Conservation (phyloP, 2,797 vertebrate species). For the Neopelma chrysocephalum region DNA sequence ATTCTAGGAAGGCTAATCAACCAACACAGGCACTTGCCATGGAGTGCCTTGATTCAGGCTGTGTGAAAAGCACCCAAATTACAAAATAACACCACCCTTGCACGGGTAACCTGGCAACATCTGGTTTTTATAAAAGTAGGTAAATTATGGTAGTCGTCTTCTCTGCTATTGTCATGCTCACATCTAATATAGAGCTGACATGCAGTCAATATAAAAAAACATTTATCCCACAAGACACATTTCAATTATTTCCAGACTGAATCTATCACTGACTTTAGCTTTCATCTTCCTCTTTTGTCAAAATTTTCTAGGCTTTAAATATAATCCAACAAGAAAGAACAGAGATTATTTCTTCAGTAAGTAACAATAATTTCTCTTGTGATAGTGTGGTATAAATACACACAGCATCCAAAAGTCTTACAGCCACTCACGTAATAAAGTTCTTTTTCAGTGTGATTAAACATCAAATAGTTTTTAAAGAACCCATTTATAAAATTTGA, state of each 20-base stretch:
- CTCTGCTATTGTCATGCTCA: background rate
- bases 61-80: background rate
- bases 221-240: background rate
- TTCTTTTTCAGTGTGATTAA: constrained; percentile 17
- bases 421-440: background rate
- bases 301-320: constrained; percentile 8
- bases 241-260: background rate
- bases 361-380: constrained; percentile 21
- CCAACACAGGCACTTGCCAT: background rate
- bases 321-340: constrained; percentile 33
- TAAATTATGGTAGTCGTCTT: background rate
- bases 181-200: background rate
- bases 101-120: background rate
- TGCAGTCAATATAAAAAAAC: background rate
- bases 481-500: constrained; percentile 39
- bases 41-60: background rate
- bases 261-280: background rate
- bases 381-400: background rate
- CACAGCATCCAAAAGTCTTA: constrained; percentile 1
- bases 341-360: constrained; percentile 14
- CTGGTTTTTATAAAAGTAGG: background rate
- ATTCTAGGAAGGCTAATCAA: background rate
- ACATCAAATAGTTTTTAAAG: constrained; percentile 41
- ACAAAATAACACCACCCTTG: background rate
- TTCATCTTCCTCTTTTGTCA: constrained; percentile 18